Percentiles rank a stretch among this genome's conserved stretches.
Conservation (phyloP, 2,888 invertebrate species). For the Apodemia zela region DNA sequence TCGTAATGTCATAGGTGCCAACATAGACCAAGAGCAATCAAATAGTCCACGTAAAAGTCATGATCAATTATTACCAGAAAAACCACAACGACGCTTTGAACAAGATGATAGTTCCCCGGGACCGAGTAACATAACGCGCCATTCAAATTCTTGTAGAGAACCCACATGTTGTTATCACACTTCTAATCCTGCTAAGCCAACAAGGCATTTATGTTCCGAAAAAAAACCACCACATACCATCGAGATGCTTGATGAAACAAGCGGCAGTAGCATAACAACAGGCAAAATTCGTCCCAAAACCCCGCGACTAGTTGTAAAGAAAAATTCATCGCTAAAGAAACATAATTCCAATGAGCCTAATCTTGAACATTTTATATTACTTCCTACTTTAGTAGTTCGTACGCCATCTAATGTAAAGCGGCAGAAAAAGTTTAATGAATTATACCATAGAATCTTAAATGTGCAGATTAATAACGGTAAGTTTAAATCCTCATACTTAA, state of each 20-base stretch:
- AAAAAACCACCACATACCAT: slow-evolving; percentile 20
- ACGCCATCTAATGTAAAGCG: slow-evolving; percentile 68
- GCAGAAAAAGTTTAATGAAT: slow-evolving; percentile 68
- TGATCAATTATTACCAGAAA: slow-evolving; percentile 47
- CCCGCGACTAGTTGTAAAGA: slow-evolving; percentile 60
- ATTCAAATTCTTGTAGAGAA: slow-evolving; percentile 43
- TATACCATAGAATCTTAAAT: slow-evolving; percentile 66
- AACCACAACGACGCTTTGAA: slow-evolving; percentile 38
- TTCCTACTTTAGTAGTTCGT: slow-evolving; percentile 66
- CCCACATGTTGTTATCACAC: slow-evolving; percentile 62
- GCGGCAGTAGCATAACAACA: slow-evolving; percentile 46
- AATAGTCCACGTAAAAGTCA: slow-evolving; percentile 40
- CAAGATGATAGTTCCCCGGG: slow-evolving; percentile 55
- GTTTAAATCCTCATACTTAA: background rate
- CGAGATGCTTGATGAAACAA: slow-evolving; percentile 38
- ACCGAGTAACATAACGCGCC: slow-evolving; percentile 50
- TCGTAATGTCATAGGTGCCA: background rate
- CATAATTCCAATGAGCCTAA: slow-evolving; percentile 49
- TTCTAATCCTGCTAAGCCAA: slow-evolving; percentile 41
- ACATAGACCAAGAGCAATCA: background rate
- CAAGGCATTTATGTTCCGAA: slow-evolving; percentile 27
- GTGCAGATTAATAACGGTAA: slow-evolving; percentile 53
- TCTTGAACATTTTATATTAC: slow-evolving; percentile 63
- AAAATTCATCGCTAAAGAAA: slow-evolving; percentile 52
- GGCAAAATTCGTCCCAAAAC: slow-evolving; percentile 39